Evolutionary conservation across 2,113 vertebrate species (phyloP).

Genomic region (Phalacrocorax carbo): DNA sequence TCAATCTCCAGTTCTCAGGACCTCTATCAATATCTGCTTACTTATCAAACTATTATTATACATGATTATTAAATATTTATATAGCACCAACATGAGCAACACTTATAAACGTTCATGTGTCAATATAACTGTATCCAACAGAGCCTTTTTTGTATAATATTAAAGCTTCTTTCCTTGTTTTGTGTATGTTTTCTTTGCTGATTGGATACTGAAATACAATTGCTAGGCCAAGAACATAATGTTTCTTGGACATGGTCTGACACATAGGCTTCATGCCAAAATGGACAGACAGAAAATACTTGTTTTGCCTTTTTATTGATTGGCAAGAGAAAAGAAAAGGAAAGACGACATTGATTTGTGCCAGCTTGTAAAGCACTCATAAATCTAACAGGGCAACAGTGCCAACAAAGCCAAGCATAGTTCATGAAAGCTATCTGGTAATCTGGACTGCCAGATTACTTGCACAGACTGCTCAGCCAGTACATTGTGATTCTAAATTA

Average conservation of each 20-base stretch:
- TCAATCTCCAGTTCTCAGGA: neutral
- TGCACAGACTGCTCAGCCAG: neutral
- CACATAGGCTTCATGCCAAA: neutral
- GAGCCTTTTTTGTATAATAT: neutral
- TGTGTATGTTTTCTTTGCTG: neutral
- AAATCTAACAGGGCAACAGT: neutral
- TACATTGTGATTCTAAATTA: neutral
- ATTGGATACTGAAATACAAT: neutral
- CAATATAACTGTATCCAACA: neutral
- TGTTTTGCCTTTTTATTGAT: neutral
- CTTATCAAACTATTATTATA: neutral
- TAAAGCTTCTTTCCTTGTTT: neutral
- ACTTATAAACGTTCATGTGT: neutral
- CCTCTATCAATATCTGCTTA: neutral
- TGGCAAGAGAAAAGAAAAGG: neutral
- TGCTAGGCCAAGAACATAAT: neutral
- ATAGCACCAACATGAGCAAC: neutral
- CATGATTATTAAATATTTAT: neutral
- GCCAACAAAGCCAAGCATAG: neutral
- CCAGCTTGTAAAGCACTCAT: neutral
- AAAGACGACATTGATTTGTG: neutral
- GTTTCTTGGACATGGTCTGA: neutral
- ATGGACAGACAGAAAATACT: slow-evolving; percentile 2
- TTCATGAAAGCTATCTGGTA: neutral
- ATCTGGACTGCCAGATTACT: neutral